These are phyloP conservation scores for Pterostichus madidus DNA, from an alignment of 2,888 invertebrate genomes.

Conservation along the genomic window DNA sequence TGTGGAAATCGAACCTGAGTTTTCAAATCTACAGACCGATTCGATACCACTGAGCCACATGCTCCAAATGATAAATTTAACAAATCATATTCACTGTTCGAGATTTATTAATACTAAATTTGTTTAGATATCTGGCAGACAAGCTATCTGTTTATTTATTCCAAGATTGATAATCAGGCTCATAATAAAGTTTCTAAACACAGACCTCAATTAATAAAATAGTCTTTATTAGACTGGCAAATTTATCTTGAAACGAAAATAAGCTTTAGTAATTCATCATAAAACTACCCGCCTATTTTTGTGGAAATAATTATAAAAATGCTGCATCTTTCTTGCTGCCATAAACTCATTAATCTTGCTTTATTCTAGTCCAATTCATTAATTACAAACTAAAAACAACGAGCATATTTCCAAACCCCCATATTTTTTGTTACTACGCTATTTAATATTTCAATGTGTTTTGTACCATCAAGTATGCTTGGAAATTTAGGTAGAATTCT, in stretches of 20 bases:
- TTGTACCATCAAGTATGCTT: conserved; percentile 11
- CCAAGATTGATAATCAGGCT: no score
- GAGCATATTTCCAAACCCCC: conserved; percentile 24
- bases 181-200: background rate
- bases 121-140: no score
- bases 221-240: background rate
- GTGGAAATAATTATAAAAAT: conserved; percentile 42
- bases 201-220: no score
- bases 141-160: no score
- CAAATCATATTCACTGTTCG: no score
- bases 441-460: conserved; percentile 26
- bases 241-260: background rate
- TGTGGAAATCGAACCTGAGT: no score
- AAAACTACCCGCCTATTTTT: conserved; percentile 9
- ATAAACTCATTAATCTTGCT: conserved; percentile 36
- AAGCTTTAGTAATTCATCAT: conserved; percentile 25
- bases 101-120: no score
- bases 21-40: no score
- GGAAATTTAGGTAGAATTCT: conserved; percentile 32
- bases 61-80: no score
- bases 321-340: conserved; percentile 35
- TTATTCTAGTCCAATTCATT: conserved; percentile 36
- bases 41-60: no score
- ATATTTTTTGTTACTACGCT: conserved; percentile 14
- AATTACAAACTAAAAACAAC: conserved; percentile 43